phyloP scores from a whole-genome alignment of 2,797 vertebrate genomes.

The Pseudotriccus pelzelni region DNA sequence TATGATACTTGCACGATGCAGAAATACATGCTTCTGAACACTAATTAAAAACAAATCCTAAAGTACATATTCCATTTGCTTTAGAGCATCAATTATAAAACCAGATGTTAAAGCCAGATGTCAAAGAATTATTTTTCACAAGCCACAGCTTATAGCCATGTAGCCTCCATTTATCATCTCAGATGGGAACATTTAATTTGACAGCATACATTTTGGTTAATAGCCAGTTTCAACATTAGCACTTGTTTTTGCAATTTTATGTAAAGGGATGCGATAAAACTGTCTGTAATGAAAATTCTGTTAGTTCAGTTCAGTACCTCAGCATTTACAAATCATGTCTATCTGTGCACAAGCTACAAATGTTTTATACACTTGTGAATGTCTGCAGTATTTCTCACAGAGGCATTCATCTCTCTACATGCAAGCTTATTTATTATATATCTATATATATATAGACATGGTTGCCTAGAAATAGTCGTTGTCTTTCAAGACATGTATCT shows the following conservation, averaged over 20 bases:
- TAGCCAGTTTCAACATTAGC: slow-evolving; percentile 75
- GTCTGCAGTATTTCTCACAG: neutral
- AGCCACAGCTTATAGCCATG: slow-evolving; percentile 45
- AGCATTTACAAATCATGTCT: slow-evolving; percentile 49
- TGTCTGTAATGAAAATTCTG: slow-evolving; percentile 42
- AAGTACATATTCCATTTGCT: slow-evolving; percentile 59
- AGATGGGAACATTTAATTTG: slow-evolving; percentile 76
- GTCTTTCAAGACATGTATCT: neutral
- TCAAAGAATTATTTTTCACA: slow-evolving; percentile 74
- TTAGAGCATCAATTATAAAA: slow-evolving; percentile 64
- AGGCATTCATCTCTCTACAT: neutral
- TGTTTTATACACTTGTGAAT: neutral
- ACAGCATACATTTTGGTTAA: slow-evolving; percentile 74
- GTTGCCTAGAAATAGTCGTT: neutral
- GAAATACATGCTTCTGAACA: slow-evolving; percentile 22
- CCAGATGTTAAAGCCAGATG: slow-evolving; percentile 77
- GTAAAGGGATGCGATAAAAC: slow-evolving; percentile 67
- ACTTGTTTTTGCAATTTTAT: slow-evolving; percentile 61
- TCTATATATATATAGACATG: neutral
- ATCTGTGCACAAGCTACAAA: neutral
- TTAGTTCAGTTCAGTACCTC: slow-evolving; percentile 39
- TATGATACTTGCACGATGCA: neutral
- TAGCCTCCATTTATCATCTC: slow-evolving; percentile 73
- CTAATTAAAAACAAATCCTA: slow-evolving; percentile 28
- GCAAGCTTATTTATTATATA: neutral